Conservation (phyloP, 2,888 invertebrate species). For the Homarus gammarus region DNA sequence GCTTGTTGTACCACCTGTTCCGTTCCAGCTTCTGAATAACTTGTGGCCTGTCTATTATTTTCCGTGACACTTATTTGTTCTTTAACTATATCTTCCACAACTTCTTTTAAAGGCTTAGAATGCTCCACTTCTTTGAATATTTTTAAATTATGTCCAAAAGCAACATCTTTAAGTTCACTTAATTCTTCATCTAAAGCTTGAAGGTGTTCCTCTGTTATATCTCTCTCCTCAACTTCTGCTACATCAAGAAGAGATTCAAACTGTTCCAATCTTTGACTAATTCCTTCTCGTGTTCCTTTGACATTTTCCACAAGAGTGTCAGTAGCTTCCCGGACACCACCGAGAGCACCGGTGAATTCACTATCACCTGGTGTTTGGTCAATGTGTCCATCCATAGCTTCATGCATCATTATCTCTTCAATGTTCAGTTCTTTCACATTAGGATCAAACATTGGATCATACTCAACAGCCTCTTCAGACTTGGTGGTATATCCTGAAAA, state of each 20-base stretch:
- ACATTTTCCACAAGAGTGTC: conserved; percentile 5
- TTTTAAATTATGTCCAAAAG: conserved; percentile 64
- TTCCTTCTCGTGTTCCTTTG: conserved; percentile 4
- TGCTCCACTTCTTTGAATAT: conserved; percentile 67
- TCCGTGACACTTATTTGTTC: not conserved
- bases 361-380: not conserved
- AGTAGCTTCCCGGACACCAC: conserved; percentile 16
- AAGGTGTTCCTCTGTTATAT: conserved; percentile 59
- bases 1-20: not conserved
- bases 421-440: conserved; percentile 54
- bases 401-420: conserved; percentile 65
- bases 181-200: conserved; percentile 64
- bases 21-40: not conserved
- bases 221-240: not conserved
- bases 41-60: not conserved
- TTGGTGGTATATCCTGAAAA: conserved; percentile 24
- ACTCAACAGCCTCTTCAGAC: conserved; percentile 24
- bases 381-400: conserved; percentile 35
- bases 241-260: conserved; percentile 60
- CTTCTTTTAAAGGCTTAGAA: conserved; percentile 56
- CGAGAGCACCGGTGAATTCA: not conserved
- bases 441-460: conserved; percentile 56
- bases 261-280: conserved; percentile 27
- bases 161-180: conserved; percentile 53
- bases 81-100: conserved; percentile 20